phyloP scores from a whole-genome alignment of 1,140 invertebrate genomes.

The Tyrophagus putrescentiae region DNA sequence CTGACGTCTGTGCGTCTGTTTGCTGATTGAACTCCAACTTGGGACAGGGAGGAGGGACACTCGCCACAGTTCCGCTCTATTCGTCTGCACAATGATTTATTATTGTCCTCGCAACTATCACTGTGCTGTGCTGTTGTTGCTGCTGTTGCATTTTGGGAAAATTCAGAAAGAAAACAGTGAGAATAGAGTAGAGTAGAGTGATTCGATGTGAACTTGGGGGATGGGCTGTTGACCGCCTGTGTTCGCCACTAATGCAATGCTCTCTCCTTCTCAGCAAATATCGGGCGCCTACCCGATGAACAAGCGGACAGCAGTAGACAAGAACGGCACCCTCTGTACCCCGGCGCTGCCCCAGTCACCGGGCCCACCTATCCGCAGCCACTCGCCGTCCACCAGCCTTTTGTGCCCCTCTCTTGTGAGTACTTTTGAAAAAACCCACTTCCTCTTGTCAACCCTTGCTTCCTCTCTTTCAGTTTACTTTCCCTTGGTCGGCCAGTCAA shows the following conservation, averaged over 20 bases:
- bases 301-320: conserved; percentile 71
- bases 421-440: conserved; percentile 19
- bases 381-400: conserved; percentile 73
- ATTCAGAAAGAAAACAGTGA: too few species aligned
- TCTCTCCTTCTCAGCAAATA: conserved; percentile 40
- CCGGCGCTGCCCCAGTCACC: conserved; percentile 46
- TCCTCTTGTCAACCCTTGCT: background rate
- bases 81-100: too few species aligned
- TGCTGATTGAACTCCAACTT: too few species aligned
- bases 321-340: conserved; percentile 89
- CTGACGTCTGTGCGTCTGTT: too few species aligned
- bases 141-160: too few species aligned
- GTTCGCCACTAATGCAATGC: background rate
- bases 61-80: too few species aligned
- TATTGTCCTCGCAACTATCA: too few species aligned
- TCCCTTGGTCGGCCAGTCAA: conserved; percentile 5
- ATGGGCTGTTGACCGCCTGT: background rate
- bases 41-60: too few species aligned
- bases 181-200: too few species aligned
- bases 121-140: too few species aligned
- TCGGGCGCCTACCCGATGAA: conserved; percentile 86
- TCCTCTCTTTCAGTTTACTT: conserved; percentile 4
- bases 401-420: conserved; percentile 42
- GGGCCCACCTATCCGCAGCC: conserved; percentile 65
- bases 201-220: background rate